Evolutionary conservation across 2,888 invertebrate species (phyloP).

Genomic region (Lasioglossum lativentre): DNA sequence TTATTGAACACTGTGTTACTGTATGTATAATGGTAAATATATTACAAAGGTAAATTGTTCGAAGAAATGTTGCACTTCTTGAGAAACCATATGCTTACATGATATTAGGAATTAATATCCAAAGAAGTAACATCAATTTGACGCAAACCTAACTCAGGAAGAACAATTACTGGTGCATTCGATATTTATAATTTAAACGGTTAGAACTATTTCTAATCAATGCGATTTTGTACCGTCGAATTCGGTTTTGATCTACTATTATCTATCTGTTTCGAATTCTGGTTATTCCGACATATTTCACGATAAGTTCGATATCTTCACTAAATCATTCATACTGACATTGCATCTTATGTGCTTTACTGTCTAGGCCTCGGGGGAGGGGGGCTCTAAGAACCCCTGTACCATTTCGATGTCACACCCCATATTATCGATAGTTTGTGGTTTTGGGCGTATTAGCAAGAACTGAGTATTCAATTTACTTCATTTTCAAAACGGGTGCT

Average conservation of each 20-base stretch:
- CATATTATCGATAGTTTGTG: too few relatives aligned
- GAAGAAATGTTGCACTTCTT: background rate
- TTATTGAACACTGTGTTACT: background rate
- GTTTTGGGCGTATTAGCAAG: too few relatives aligned
- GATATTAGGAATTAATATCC: background rate
- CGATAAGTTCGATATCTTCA: background rate
- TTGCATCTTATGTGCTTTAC: too few relatives aligned
- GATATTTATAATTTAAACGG: background rate
- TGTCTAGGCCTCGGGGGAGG: too few relatives aligned
- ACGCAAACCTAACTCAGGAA: background rate
- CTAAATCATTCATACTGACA: background rate
- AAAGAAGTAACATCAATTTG: background rate
- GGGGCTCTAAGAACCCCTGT: too few relatives aligned
- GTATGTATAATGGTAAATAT: background rate
- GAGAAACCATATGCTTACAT: background rate
- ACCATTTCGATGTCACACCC: too few relatives aligned
- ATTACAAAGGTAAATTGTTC: constrained; percentile 3
- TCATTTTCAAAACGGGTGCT: too few relatives aligned
- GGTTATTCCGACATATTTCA: background rate
- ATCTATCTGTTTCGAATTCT: background rate
- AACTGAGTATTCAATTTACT: too few relatives aligned
- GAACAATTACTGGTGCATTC: background rate
- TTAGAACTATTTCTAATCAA: background rate
- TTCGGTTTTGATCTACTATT: background rate
- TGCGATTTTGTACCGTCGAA: too few relatives aligned